Conservation (phyloP, 1,140 invertebrate species). For the Potamilus streckersoni region DNA sequence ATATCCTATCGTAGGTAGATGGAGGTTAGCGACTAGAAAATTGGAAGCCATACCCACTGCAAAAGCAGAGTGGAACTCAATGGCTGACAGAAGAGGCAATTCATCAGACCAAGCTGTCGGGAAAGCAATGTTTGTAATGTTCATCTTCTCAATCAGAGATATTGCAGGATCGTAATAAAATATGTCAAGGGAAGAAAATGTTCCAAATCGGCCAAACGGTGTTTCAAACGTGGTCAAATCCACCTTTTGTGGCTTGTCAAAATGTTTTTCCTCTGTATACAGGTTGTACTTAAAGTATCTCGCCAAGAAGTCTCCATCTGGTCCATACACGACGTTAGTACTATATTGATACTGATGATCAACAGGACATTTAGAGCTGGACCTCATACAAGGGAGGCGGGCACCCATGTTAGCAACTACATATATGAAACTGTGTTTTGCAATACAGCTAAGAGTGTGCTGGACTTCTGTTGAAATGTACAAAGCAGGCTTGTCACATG, state of each 20-base stretch:
- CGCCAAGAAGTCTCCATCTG: constrained; percentile 71
- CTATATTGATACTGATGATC: constrained; percentile 73
- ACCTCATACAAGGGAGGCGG: constrained; percentile 69
- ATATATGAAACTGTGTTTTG: constrained; percentile 70
- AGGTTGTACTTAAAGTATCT: constrained; percentile 79
- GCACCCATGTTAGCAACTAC: constrained; percentile 83
- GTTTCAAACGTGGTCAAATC: constrained; percentile 69
- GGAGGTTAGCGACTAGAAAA: constrained; percentile 72
- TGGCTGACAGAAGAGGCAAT: constrained; percentile 74
- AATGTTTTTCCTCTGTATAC: constrained; percentile 71
- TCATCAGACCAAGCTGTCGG: constrained; percentile 80
- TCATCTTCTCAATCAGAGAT: constrained; percentile 67
- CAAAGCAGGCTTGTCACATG: constrained; percentile 31
- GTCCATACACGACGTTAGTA: constrained; percentile 81
- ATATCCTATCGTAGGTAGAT: constrained; percentile 67
- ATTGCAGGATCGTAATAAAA: constrained; percentile 75
- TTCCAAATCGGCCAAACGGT: constrained; percentile 85
- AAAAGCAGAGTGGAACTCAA: constrained; percentile 71
- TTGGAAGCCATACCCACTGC: constrained; percentile 72
- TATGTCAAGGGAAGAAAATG: constrained; percentile 82
- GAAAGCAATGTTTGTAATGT: constrained; percentile 78
- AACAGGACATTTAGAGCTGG: constrained; percentile 18
- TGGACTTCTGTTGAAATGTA: constrained; percentile 39
- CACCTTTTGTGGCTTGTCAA: constrained; percentile 68
- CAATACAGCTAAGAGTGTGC: constrained; percentile 70